Evolutionary conservation across 2,113 vertebrate species (phyloP), one percentile per base, ranked within the genome.

Genomic region (Nothocercus julius): DNA sequence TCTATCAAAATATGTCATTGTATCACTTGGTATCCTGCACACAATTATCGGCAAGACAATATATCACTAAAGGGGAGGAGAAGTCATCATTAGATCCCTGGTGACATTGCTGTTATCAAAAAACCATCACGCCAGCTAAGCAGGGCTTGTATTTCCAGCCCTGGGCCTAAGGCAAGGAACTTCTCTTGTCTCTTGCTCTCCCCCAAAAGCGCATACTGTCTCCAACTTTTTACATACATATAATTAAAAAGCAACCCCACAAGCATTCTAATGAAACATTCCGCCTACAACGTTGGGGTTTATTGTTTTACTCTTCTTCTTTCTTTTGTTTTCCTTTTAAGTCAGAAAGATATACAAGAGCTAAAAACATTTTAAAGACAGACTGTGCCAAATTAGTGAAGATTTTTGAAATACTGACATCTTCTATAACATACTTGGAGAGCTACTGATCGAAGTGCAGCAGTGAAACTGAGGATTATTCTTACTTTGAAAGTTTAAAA

Each of bases 161-260:
- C 74, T 18, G 13, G 24, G 64, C 91, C 94, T 86, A 58, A 22
- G 80, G 87, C 90, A 95, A 86, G 51, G 32, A 95, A 83, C 76
- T 69, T 42, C 66, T 79, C 84, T 87, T 66, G 32, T 75, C 79
- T 90, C 63, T 78, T 24, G 69, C 80, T 58, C 56, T 81, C 64
- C 62, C 87, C 67, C 69, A 81, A 91, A 90, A 69, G 18, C 59
- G 38, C 28, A 30, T 59, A 91, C 82, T 34, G 82, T 93, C 91
- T 90, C 72, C 51, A 92, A 83, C 63, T n/a, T 85, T 96, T 91
- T 89, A 89, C 69, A 51, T 77, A 89, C 17, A 51, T 80, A 78
- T 62, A 90, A 94, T 90, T 93, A 85, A 92, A 93, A 91, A 87
- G 58, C 89, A 94, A 74, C 30, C 40, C 82, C 72, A 64, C 64